Conservation (phyloP, 2,888 invertebrate genomes). For the Thereva unica region DNA sequence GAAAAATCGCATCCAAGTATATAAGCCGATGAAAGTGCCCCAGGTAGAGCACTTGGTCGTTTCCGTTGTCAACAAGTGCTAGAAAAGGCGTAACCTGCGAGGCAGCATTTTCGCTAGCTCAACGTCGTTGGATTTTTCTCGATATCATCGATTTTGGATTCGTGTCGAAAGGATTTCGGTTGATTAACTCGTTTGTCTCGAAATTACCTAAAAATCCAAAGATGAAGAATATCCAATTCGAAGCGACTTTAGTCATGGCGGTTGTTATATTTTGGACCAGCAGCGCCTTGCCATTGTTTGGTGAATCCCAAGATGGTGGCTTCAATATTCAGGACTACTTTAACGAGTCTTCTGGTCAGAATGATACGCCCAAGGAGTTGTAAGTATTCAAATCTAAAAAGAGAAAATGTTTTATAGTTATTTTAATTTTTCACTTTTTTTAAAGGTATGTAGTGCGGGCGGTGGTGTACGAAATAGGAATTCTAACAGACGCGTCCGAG, state of each 20-base stretch:
- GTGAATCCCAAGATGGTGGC: constrained; percentile 3
- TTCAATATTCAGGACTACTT: background rate
- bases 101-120: background rate
- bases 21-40: constrained; percentile 31
- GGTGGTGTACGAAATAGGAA: constrained; percentile 65
- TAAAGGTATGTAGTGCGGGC: constrained; percentile 63
- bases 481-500: constrained; percentile 61
- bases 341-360: constrained; percentile 37
- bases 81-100: background rate
- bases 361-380: constrained; percentile 54
- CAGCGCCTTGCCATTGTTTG: background rate
- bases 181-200: background rate
- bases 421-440: constrained; percentile 14
- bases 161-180: background rate
- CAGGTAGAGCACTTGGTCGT: constrained; percentile 24
- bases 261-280: constrained; percentile 1
- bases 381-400: constrained; percentile 46
- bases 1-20: constrained; percentile 30
- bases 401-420: background rate
- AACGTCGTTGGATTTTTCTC: background rate
- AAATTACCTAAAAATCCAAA: constrained; percentile 1
- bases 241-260: background rate
- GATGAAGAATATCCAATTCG: background rate
- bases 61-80: constrained; percentile 5
- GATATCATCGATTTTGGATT: background rate